Conservation (phyloP, 2,113 vertebrate genomes). For the Psophia crepitans region DNA sequence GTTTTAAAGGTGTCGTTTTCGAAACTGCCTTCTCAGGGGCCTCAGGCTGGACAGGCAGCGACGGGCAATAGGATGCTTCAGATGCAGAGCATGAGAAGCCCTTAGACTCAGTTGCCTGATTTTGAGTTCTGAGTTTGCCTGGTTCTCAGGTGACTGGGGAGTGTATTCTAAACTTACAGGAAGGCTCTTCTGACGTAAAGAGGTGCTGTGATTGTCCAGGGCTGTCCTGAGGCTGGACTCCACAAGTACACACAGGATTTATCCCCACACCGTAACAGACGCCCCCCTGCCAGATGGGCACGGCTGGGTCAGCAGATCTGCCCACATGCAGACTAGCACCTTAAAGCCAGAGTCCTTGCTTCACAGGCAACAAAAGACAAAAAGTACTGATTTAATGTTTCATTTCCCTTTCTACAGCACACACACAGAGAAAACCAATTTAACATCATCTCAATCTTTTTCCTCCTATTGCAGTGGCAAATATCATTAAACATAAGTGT, state of each 20-base stretch:
- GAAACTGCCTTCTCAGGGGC: slow-evolving; percentile 47
- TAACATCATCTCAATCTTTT: background rate
- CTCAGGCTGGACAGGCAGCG: background rate
- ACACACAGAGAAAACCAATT: background rate
- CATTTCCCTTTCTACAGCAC: background rate
- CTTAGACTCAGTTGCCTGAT: background rate
- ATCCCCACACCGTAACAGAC: rapidly evolving
- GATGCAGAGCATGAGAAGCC: background rate
- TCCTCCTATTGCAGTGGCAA: background rate
- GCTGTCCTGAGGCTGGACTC: background rate
- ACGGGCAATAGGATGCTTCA: background rate
- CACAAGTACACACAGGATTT: background rate
- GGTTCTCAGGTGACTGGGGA: background rate
- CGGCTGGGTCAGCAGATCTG: background rate
- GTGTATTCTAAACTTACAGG: background rate
- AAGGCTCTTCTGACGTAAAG: background rate
- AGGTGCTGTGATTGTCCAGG: background rate
- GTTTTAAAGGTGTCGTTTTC: slow-evolving; percentile 55
- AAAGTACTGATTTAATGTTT: background rate
- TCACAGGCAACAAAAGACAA: rapidly evolving
- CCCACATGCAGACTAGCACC: rapidly evolving
- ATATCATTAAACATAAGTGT: background rate
- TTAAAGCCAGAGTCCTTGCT: background rate
- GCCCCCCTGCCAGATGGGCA: background rate
- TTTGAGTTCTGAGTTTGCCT: background rate